These are phyloP conservation scores for Muscicapa striata DNA, from an alignment of 2,797 vertebrate genomes.

Conservation along the genomic window DNA sequence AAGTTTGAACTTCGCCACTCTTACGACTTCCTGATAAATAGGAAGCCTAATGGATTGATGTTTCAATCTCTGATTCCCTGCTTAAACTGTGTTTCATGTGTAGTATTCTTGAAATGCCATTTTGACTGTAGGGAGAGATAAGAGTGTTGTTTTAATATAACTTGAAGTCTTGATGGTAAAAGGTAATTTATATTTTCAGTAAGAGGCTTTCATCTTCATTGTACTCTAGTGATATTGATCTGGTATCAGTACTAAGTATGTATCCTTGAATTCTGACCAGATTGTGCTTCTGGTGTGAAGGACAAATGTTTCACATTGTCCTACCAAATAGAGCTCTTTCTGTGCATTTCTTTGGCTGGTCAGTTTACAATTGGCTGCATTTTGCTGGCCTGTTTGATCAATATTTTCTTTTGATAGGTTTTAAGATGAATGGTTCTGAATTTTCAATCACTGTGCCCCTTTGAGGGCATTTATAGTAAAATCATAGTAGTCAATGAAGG, in stretches of 20 bases:
- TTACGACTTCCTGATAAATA: neutral
- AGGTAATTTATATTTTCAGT: constrained; percentile 27
- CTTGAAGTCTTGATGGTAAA: constrained; percentile 11
- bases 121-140: neutral
- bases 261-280: neutral
- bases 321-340: neutral
- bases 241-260: neutral
- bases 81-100: neutral
- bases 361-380: neutral
- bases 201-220: constrained; percentile 26
- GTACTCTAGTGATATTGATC: neutral
- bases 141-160: neutral
- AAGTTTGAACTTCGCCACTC: neutral
- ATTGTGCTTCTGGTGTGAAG: neutral
- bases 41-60: neutral
- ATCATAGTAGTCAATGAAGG: neutral
- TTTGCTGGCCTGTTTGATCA: neutral
- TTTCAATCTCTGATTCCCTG: neutral
- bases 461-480: neutral
- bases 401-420: neutral
- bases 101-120: neutral
- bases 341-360: neutral
- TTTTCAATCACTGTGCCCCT: neutral
- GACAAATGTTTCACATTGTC: neutral
- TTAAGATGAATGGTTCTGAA: neutral